A percentile compares a stretch with the other conserved stretches of the same genome.
These are phyloP conservation scores for Micrasema minimum DNA, from an alignment of 1,140 invertebrate genomes.

Conservation along the genomic window DNA sequence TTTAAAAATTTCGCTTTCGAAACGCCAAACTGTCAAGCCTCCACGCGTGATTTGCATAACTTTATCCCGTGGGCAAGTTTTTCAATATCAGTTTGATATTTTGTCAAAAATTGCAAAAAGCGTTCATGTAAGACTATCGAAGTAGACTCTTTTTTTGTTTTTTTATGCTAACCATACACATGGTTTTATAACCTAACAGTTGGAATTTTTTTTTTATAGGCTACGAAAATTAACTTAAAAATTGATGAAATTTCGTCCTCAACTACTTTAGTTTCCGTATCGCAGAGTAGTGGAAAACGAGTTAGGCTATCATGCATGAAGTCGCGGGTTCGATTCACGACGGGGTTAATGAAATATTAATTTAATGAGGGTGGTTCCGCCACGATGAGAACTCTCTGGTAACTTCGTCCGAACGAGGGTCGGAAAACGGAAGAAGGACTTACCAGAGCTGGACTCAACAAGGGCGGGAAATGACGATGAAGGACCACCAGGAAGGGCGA, in stretches of 20 bases:
- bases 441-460: too few relatives aligned
- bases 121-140: background rate
- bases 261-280: too few relatives aligned
- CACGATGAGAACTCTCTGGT: too few relatives aligned
- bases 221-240: background rate
- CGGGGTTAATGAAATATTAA: too few relatives aligned
- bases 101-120: background rate
- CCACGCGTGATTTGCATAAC: slow-evolving; percentile 6
- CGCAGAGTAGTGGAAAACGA: too few relatives aligned
- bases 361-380: too few relatives aligned
- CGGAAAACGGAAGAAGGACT: too few relatives aligned
- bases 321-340: too few relatives aligned
- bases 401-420: too few relatives aligned
- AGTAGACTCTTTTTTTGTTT: background rate
- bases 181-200: background rate
- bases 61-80: background rate
- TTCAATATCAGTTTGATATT: slow-evolving; percentile 4
- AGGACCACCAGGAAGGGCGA: too few relatives aligned
- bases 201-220: background rate
- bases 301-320: too few relatives aligned
- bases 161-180: background rate
- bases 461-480: too few relatives aligned
- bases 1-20: slow-evolving; percentile 13
- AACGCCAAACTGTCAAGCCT: slow-evolving; percentile 15
- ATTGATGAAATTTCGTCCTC: background rate